Evolutionary conservation across 2,888 invertebrate genomes (phyloP).

Genomic region (Dimorphilus gyrociliatus): DNA sequence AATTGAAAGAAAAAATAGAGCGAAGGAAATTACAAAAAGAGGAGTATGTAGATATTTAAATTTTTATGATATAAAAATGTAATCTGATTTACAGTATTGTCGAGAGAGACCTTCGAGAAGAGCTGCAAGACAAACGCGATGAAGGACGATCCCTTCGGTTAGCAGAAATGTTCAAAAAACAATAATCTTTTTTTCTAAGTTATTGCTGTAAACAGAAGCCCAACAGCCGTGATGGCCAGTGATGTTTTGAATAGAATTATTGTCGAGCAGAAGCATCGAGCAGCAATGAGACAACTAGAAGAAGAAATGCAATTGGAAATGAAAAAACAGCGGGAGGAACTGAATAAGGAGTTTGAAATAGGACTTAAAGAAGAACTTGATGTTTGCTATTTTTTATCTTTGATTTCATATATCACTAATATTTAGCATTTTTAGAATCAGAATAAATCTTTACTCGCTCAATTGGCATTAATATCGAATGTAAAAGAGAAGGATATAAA

Average conservation of each 20-base stretch:
- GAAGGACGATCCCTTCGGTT: too few relatives aligned
- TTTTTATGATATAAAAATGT: too few relatives aligned
- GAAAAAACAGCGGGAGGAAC: slow-evolving; percentile 21
- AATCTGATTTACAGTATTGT: too few relatives aligned
- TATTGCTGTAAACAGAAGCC: too few relatives aligned
- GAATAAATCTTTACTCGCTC: slow-evolving; percentile 21
- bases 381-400: slow-evolving; percentile 9
- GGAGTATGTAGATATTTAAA: too few relatives aligned
- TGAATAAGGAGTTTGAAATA: slow-evolving; percentile 21
- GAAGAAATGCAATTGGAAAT: slow-evolving; percentile 25
- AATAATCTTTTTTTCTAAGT: too few relatives aligned
- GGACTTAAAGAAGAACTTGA: slow-evolving; percentile 25
- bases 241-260: too few relatives aligned
- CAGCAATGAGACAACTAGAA: slow-evolving; percentile 22
- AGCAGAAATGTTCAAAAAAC: too few relatives aligned
- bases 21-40: slow-evolving; percentile 19
- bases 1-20: slow-evolving; percentile 24
- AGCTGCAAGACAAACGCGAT: too few relatives aligned
- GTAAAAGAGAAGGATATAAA: slow-evolving; percentile 20
- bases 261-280: slow-evolving; percentile 25
- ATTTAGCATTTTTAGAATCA: slow-evolving; percentile 17
- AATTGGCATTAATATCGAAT: slow-evolving; percentile 24
- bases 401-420: neutral
- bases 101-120: too few relatives aligned
- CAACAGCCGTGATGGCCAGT: too few relatives aligned